These are phyloP conservation scores for Drosophila pachea DNA, from an alignment of 1,140 invertebrate genomes.

Conservation along the genomic window DNA sequence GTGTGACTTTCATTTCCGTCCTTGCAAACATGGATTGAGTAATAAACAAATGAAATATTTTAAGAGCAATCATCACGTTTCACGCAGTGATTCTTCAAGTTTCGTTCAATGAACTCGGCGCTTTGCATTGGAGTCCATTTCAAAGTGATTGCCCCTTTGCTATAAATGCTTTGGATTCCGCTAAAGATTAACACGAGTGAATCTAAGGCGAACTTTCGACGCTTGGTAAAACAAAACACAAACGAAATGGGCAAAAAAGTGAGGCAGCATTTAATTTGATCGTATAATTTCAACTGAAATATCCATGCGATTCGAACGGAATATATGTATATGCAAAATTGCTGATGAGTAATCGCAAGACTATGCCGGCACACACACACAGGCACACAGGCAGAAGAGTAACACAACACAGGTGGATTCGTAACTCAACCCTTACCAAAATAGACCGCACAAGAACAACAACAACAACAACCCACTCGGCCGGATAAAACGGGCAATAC, in stretches of 20 bases:
- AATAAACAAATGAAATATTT: constrained; percentile 22
- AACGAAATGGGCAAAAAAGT: neutral
- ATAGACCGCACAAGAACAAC: constrained; percentile 26
- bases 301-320: constrained; percentile 17
- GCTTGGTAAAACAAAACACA: constrained; percentile 10
- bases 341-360: constrained; percentile 66
- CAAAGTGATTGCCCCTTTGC: neutral
- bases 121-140: neutral
- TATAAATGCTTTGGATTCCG: constrained; percentile 15
- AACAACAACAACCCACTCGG: constrained; percentile 25
- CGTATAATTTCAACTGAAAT: constrained; percentile 52
- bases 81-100: constrained; percentile 16
- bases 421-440: constrained; percentile 41
- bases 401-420: constrained; percentile 38
- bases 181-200: constrained; percentile 6
- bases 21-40: constrained; percentile 5
- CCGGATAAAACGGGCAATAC: constrained; percentile 10
- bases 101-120: constrained; percentile 37
- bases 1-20: constrained; percentile 3
- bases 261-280: constrained; percentile 43
- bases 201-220: constrained; percentile 25
- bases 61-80: constrained; percentile 36
- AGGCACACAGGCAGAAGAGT: constrained; percentile 12
- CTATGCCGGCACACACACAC: constrained; percentile 42
- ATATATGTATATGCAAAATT: constrained; percentile 37